These are phyloP conservation scores for Xiphias gladius DNA, from an alignment of 2,113 vertebrate species.

Conservation along the genomic window DNA sequence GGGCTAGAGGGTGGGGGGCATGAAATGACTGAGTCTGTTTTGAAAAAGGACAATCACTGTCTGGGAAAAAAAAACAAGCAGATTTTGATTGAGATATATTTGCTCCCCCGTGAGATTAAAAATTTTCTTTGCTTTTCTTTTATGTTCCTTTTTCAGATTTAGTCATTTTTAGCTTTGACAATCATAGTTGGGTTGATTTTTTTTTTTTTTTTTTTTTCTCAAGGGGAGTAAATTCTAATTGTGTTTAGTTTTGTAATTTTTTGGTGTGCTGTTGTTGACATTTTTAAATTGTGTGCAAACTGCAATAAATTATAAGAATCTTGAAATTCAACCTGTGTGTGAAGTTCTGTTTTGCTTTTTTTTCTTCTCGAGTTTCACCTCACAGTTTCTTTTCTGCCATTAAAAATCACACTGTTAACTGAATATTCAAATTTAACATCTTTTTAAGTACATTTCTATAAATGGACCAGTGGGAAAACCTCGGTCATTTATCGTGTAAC, in stretches of 20 bases:
- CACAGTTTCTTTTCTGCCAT: neutral
- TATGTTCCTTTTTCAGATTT: conserved; percentile 94
- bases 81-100: conserved; percentile 94
- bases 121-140: conserved; percentile 84
- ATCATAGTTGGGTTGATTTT: conserved; percentile 99
- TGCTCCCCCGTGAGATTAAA: conserved; percentile 86
- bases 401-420: neutral
- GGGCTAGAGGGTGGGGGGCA: neutral
- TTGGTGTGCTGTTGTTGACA: conserved; percentile 99
- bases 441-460: neutral
- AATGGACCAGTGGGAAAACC: neutral
- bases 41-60: conserved; percentile 95
- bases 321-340: conserved; percentile 72
- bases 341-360: conserved; percentile 23
- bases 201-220: conserved; percentile 86
- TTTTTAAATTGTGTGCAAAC: conserved; percentile 99
- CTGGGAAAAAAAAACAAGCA: conserved; percentile 89
- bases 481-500: neutral
- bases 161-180: conserved; percentile 99
- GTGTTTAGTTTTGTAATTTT: conserved; percentile 99
- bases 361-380: neutral
- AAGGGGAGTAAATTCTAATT: conserved; percentile 99
- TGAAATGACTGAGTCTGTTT: conserved; percentile 70
- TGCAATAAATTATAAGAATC: conserved; percentile 99
- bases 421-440: neutral